Base-by-base conservation (phyloP, 2,797 vertebrate species). In the Heterohyrax brucei region DNA sequence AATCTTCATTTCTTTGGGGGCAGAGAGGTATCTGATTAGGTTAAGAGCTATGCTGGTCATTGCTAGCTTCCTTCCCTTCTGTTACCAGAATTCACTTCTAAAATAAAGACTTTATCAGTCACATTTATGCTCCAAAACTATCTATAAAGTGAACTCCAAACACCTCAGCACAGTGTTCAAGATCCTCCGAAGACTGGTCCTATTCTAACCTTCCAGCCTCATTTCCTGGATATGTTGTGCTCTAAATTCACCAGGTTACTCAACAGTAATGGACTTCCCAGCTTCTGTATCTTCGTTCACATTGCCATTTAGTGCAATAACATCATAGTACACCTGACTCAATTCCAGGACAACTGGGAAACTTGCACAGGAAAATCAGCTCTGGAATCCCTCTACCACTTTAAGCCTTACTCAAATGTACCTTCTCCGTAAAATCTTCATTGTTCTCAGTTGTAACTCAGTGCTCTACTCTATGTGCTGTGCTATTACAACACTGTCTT, bases 331-430 rank as follows among this genome's bases (percentile, higher is more conserved):
- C 66, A 59, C 59, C n/a, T 21, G 70, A 73, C 2, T 72, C 50
- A 56, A 93, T 24, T 76, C 44, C 76, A 91, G 83, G 64, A 56
- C 77, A 76, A 33, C 26, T 53, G 22, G n/a, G 48, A 87, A 93
- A 79, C 75, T 12, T 85, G 50, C 14, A 33, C 14, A 2, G 5
- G 7, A 30, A 70, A 70, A 70, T 10, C 70, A 21, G 33, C 33
- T 73, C 33, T 8, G 33, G 18, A 73, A 73, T 21, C 19, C 70
- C 70, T 73, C 33, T 73, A 39, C 8, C 19, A 22, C 28, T 22
- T 21, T 12, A 66, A 73, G 70, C 21, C 33, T 72, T 39, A 72
- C 16, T 44, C 70, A 39, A 44, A 33, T 21, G 14, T 10, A 44
- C 21, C 33, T 73, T 73, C 33, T 39, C 21, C 19, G 9, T 9